phyloP scores from a whole-genome alignment of 2,113 vertebrate genomes.

The human region GRCh38 chr13:30619501-30620000 shows the following conservation, averaged over 20 bases:
- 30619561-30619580: not conserved
- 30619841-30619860: not conserved
- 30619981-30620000: not conserved
- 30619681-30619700: not conserved
- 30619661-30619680: slow-evolving; percentile 29
- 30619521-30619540: not conserved
- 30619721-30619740: not conserved
- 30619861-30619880: not conserved
- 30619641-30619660: not conserved
- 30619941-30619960: not conserved
- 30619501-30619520: not conserved
- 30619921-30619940: not conserved
- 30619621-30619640: not conserved
- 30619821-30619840: not conserved
- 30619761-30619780: not conserved
- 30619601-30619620: not conserved
- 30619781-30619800: not conserved
- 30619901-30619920: not conserved
- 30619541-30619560: not conserved
- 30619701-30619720: not conserved
- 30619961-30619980: not conserved
- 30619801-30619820: not conserved
- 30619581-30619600: not conserved
- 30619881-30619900: not conserved
- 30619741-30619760: not conserved